Evolutionary conservation across 2,888 invertebrate genomes (phyloP), one percentile per base, ranked within the genome.

Genomic region (Troides helena): DNA sequence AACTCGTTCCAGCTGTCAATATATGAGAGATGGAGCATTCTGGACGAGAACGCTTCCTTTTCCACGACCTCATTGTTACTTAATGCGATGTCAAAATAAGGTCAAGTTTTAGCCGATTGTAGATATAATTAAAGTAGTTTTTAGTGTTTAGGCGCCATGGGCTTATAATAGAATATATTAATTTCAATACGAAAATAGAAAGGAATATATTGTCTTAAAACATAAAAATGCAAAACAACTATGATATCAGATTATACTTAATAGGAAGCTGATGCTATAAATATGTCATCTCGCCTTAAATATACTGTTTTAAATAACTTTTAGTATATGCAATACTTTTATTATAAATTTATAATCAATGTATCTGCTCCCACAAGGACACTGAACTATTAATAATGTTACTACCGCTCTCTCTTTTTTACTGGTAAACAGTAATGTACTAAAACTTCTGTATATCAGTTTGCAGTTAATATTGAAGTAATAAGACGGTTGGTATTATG

Each of bases 211-310:
- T n/a, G 53, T 23, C 39, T 58, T n/a, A 63, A 46, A 46, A 59
- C 56, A 66, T 67, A 60, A 58, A 65, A 60, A 71, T 63, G 66
- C 59, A 63, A 66, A 69, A 21, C 36, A 65, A n/a, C 50, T 30
- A 65, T 69, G 69, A 69, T 65, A 69, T 69, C 69, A 69, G 65
- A 30, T 4, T 63, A 23, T 57, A 65, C 58, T 57, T 43, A 62
- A 69, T 18, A 69, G n/a, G 57, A 62, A 69, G 43, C 10, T 56
- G n/a, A 69, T 14, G 43, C 60, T 21, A 56, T 65, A 65, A 62
- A 68, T 63, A 57, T 57, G 2, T 50, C 17, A 50, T 18, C 50
- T 50, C 18, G 18, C 50, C 12, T 50, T 50, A 50, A 12, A 50
- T 50, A 18, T 50, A 50, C 5, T 1, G 17, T 14, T 10, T 17